Percentiles rank a stretch among this genome's conserved stretches.
These are phyloP conservation scores for Sthenelais limicola DNA, from an alignment of 2,888 invertebrate genomes.

Conservation along the genomic window DNA sequence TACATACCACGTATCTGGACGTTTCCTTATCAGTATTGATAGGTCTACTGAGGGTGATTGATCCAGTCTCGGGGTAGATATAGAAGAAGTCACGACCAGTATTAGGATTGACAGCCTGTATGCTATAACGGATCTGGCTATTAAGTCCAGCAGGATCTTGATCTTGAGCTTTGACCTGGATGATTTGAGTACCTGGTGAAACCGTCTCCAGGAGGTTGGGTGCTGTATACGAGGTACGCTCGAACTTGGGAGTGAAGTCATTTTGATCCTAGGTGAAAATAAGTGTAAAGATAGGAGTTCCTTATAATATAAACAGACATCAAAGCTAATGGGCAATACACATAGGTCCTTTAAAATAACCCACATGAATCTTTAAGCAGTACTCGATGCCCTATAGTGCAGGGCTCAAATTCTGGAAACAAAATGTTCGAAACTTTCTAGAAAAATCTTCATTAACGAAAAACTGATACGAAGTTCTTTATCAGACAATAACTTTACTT, in stretches of 20 bases:
- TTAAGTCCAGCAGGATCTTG: slow-evolving; percentile 51
- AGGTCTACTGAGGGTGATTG: slow-evolving; percentile 49
- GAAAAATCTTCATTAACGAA: background rate
- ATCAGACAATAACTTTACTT: slow-evolving; percentile 42
- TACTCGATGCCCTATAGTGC: too few species aligned
- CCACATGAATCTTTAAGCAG: too few species aligned
- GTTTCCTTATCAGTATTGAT: slow-evolving; percentile 36
- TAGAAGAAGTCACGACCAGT: slow-evolving; percentile 49
- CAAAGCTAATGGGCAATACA: too few species aligned
- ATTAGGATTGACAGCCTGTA: slow-evolving; percentile 45
- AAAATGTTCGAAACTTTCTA: background rate
- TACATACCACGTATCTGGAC: slow-evolving; percentile 47
- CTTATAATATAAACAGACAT: too few species aligned
- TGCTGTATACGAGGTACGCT: slow-evolving; percentile 43
- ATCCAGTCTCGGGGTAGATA: slow-evolving; percentile 52
- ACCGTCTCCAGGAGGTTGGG: slow-evolving; percentile 53
- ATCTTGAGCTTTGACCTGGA: slow-evolving; percentile 53
- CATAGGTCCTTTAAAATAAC: too few species aligned
- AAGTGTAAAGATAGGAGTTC: too few species aligned
- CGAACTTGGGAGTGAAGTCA: slow-evolving; percentile 59
- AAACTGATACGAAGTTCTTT: background rate
- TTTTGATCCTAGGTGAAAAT: slow-evolving; percentile 60
- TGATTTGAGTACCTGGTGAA: slow-evolving; percentile 50
- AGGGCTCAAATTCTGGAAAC: background rate
- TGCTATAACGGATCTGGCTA: slow-evolving; percentile 49